Evolutionary conservation across 1,140 invertebrate genomes (phyloP), one percentile per base, ranked within the genome.

Genomic region (Pseudomyrmex concolor): DNA sequence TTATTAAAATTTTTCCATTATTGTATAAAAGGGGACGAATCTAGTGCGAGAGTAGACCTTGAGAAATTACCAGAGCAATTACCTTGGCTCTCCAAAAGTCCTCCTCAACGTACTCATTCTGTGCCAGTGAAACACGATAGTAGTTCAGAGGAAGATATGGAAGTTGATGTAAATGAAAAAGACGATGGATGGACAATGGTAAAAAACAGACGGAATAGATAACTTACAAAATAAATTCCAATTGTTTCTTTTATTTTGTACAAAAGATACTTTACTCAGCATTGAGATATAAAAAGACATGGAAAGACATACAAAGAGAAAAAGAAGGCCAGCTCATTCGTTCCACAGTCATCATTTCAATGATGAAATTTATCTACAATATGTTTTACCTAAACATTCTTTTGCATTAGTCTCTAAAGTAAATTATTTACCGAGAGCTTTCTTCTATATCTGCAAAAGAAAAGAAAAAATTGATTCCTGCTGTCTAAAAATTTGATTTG

Each of bases 1-100:
- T 81, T 94, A 34, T 17, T 92, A 5, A 85, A 84, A 54, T 93
- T 93, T 88, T 78, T 91, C 86, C 85, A 64, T 48, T 93, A 91
- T 66, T 89, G 85, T 54, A 25, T 45, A 12, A 84, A 77, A 4
- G 87, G 86, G 43, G 67, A 89, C 59, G 88, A 90, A 70, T 43
- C 17, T 4, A n/a, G 63, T 15, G 89, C 87, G 8, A 9, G 22
- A 45, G 15, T 12, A n/a, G 92, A 93, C 84, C 43, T 92, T 5
- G 82, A 86, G 7, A 93, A 93, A 83, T 84, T 93, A 48, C 88
- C 91, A 0, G 3, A 92, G 12, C 90, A 94, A 50, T n/a, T n/a
- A n/a, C 43, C 89, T 0, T 94, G 93, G 93, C 64, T 94, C 12
- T n/a, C 54, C 2, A 57, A 57, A 4, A 45, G 51, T 17, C 82